phyloP scores from a whole-genome alignment of 2,888 invertebrate species.

The Ormyrus rosae region DNA sequence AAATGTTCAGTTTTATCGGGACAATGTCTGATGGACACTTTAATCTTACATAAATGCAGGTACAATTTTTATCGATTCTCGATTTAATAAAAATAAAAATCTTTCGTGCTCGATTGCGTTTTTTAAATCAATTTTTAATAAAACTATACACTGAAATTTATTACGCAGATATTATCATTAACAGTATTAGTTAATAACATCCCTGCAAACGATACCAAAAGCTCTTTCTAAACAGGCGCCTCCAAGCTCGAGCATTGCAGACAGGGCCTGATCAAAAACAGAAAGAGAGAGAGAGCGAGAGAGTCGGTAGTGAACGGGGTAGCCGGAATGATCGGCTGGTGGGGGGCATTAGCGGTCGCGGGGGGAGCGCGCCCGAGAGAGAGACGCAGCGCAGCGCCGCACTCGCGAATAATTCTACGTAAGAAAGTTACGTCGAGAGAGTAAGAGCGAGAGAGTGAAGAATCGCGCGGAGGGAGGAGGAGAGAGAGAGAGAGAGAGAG shows the following conservation, averaged over 20 bases:
- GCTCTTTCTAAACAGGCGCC: not conserved
- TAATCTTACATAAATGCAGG: too few species aligned
- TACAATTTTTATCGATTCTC: too few species aligned
- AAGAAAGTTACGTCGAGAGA: slow-evolving; percentile 53
- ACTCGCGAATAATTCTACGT: slow-evolving; percentile 42
- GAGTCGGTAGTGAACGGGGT: slow-evolving; percentile 42
- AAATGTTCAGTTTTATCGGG: too few species aligned
- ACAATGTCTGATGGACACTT: too few species aligned
- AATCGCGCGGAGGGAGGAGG: slow-evolving; percentile 50
- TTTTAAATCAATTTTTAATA: too few species aligned
- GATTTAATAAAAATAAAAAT: too few species aligned
- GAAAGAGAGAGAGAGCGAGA: slow-evolving; percentile 12
- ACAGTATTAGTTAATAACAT: too few species aligned
- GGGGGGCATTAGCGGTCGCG: slow-evolving; percentile 51
- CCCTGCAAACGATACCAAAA: not conserved
- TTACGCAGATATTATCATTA: too few species aligned
- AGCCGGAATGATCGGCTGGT: slow-evolving; percentile 35
- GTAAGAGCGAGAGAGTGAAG: slow-evolving; percentile 35
- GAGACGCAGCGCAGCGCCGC: slow-evolving; percentile 17
- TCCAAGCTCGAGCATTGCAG: slow-evolving; percentile 22
- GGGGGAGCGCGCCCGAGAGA: slow-evolving; percentile 33
- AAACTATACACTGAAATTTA: too few species aligned
- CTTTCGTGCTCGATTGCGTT: too few species aligned
- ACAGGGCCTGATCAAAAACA: slow-evolving; percentile 15
- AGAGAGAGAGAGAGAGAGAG: slow-evolving; percentile 41